phyloP scores from a whole-genome alignment of 2,888 invertebrate species.

The Troilus luridus region DNA sequence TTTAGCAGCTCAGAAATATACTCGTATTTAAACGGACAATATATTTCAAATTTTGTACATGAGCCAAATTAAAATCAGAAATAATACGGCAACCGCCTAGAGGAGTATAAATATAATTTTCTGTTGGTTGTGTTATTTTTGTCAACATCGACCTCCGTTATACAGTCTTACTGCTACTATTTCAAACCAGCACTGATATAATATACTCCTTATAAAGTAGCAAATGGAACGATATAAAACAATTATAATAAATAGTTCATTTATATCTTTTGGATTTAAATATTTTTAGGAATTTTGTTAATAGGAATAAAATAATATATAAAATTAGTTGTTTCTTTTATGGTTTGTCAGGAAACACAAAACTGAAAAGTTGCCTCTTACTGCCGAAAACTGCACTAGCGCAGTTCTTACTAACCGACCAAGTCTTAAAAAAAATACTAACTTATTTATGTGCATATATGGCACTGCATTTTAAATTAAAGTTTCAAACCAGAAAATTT shows the following conservation, averaged over 20 bases:
- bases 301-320: neutral
- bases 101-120: neutral
- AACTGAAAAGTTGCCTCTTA: neutral
- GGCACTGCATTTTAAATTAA: no score
- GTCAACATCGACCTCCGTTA: neutral
- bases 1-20: neutral
- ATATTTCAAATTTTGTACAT: neutral
- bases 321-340: neutral
- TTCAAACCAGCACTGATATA: neutral
- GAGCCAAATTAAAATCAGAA: conserved; percentile 15
- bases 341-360: neutral
- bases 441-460: no score
- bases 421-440: no score
- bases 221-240: no score
- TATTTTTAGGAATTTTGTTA: no score
- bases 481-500: no score
- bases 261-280: neutral
- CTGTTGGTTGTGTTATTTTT: conserved; percentile 13
- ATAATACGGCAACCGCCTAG: neutral
- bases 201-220: neutral
- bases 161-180: neutral
- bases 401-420: no score
- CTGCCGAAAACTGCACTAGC: no score
- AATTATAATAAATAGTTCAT: neutral
- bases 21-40: neutral